Conservation (phyloP, 2,797 vertebrate species). For the Tiaroga cobitis region DNA sequence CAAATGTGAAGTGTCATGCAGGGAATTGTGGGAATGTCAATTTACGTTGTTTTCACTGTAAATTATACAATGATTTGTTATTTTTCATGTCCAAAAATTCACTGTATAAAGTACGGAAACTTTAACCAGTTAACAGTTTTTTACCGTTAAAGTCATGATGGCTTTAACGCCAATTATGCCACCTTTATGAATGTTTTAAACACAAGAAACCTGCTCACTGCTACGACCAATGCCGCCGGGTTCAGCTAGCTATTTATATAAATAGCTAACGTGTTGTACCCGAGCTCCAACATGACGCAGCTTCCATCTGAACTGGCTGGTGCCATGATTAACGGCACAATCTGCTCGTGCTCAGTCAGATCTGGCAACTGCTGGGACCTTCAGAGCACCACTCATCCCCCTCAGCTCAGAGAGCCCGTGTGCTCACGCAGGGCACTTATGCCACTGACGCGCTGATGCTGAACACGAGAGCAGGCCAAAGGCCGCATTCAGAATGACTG, state of each 20-base stretch:
- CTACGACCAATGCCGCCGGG: neutral
- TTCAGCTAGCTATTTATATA: conserved; percentile 3
- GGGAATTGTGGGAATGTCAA: too few relatives aligned
- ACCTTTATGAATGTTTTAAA: neutral
- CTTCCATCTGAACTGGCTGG: conserved; percentile 11
- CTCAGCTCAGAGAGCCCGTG: conserved; percentile 42
- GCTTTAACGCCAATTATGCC: neutral
- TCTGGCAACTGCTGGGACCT: conserved; percentile 37
- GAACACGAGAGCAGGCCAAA: conserved; percentile 39
- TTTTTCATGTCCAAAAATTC: too few relatives aligned
- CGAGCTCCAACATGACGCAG: conserved; percentile 14
- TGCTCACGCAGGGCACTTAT: conserved; percentile 38
- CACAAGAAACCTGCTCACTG: neutral
- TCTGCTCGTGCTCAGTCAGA: conserved; percentile 40
- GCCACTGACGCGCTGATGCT: conserved; percentile 21
- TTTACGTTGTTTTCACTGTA: too few relatives aligned
- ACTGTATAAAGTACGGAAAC: too few relatives aligned
- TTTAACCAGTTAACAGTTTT: too few relatives aligned
- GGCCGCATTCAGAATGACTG: conserved; percentile 39
- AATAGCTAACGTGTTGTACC: neutral
- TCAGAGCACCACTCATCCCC: conserved; percentile 42
- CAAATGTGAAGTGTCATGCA: too few relatives aligned
- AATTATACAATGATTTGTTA: too few relatives aligned
- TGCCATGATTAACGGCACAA: conserved; percentile 8
- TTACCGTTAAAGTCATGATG: neutral